Percentiles rank a stretch among this genome's conserved stretches.
Evolutionary conservation across 2,797 vertebrate species (phyloP).

Genomic region (Triplophysa bombifrons): DNA sequence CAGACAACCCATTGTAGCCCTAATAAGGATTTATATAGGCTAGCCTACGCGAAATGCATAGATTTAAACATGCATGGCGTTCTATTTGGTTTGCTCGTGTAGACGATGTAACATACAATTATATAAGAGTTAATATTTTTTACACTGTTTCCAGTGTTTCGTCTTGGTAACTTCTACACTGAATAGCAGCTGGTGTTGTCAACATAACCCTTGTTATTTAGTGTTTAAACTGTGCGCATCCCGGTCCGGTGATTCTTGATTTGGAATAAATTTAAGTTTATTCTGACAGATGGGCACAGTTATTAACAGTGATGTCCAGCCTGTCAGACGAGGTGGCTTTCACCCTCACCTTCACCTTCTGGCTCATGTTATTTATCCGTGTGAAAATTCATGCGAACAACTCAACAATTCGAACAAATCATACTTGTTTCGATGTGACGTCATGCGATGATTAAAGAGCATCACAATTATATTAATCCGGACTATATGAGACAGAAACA

Average conservation of each 20-base stretch:
- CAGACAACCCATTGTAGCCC: not conserved
- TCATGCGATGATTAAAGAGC: constrained; percentile 6
- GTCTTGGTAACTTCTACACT: not conserved
- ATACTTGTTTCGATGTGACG: not conserved
- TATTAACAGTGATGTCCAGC: not conserved
- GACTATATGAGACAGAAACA: constrained; percentile 31
- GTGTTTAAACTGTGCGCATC: not conserved
- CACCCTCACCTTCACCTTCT: not conserved
- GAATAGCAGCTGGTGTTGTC: not conserved
- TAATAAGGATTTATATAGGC: not conserved
- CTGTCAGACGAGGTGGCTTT: not conserved
- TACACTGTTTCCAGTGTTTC: not conserved
- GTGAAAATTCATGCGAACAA: not conserved
- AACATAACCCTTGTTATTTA: not conserved
- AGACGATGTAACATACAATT: not conserved
- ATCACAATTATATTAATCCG: not conserved
- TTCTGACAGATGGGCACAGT: constrained; percentile 1
- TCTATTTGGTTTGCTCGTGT: not conserved
- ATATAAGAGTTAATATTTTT: not conserved
- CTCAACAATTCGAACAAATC: not conserved
- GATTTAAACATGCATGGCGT: not conserved
- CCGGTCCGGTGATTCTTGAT: constrained; percentile 1
- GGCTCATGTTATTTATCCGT: not conserved
- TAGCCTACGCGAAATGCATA: not conserved
- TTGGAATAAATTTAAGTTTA: constrained; percentile 34